Percentiles rank a stretch among this genome's conserved stretches.
phyloP scores from a whole-genome alignment of 2,113 vertebrate genomes.

The Odocoileus hemionus region DNA sequence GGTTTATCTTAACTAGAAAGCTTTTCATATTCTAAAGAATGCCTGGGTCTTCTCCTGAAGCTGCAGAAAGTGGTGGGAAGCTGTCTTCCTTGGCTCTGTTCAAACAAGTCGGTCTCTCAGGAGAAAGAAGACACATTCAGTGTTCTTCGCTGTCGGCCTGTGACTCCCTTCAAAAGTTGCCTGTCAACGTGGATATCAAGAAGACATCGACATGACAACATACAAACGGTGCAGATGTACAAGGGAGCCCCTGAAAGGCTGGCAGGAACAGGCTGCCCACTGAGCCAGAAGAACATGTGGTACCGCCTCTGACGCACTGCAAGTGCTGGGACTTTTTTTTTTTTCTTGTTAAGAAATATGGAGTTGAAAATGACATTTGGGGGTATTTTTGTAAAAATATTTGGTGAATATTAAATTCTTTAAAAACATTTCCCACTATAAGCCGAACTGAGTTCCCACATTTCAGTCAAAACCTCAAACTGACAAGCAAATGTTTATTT shows the following conservation, averaged over 20 bases:
- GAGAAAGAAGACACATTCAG: neutral
- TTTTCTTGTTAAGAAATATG: neutral
- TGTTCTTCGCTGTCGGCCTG: neutral
- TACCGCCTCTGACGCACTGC: accelerated
- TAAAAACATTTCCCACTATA: constrained; percentile 25
- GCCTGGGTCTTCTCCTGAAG: neutral
- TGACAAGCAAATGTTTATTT: constrained; percentile 49
- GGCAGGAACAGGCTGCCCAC: neutral
- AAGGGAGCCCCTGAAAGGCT: neutral
- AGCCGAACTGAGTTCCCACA: constrained; percentile 18
- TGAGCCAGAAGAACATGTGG: neutral
- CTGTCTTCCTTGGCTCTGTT: neutral
- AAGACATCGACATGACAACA: neutral
- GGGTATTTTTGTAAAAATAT: constrained; percentile 54
- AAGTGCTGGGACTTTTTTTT: neutral
- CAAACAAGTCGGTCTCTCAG: neutral
- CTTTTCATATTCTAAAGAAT: constrained; percentile 15
- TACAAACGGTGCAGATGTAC: neutral
- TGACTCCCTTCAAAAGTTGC: constrained; percentile 27
- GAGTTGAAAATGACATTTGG: neutral
- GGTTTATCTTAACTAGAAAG: constrained; percentile 56
- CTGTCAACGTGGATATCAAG: neutral
- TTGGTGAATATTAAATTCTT: constrained; percentile 61
- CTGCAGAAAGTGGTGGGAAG: neutral
- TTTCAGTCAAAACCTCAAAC: constrained; percentile 52